A percentile compares a stretch with the other conserved stretches of the same genome.
Evolutionary conservation across 1,140 invertebrate genomes (phyloP).

Genomic region (Zophobas atratus): DNA sequence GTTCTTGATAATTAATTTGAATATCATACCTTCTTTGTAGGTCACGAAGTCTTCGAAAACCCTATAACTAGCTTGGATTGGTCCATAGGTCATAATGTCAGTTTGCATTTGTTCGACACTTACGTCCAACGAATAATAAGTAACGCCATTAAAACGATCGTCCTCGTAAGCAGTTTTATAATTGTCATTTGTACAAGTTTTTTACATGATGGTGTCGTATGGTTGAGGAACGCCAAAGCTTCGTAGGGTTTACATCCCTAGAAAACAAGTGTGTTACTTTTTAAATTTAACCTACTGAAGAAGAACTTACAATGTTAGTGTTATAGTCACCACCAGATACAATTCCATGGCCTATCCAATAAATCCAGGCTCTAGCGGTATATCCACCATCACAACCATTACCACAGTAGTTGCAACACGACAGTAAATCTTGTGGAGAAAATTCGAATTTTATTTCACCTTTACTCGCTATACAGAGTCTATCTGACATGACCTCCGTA

Average conservation of each 20-base stretch:
- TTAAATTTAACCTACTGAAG: background rate
- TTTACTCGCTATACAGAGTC: constrained; percentile 20
- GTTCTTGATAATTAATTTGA: background rate
- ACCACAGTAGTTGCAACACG: constrained; percentile 19
- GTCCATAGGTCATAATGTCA: constrained; percentile 91
- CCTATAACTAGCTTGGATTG: constrained; percentile 91
- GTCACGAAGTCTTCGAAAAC: constrained; percentile 89
- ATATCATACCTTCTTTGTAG: constrained; percentile 81
- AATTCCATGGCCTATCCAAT: background rate
- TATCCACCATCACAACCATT: constrained; percentile 9
- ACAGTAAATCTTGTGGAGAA: constrained; percentile 38
- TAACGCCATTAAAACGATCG: background rate
- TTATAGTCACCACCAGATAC: background rate
- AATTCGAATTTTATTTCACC: constrained; percentile 29
- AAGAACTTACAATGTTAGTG: background rate
- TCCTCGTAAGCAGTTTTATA: background rate
- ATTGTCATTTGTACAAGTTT: constrained; percentile 1
- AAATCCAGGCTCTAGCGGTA: background rate
- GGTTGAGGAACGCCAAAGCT: background rate
- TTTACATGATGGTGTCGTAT: background rate
- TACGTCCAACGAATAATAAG: background rate
- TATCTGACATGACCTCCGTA: constrained; percentile 28
- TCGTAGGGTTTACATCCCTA: constrained; percentile 4
- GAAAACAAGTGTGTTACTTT: background rate
- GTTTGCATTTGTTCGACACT: constrained; percentile 76